Evolutionary conservation across 2,888 invertebrate genomes (phyloP).

Genomic region (Orthosia incerta): DNA sequence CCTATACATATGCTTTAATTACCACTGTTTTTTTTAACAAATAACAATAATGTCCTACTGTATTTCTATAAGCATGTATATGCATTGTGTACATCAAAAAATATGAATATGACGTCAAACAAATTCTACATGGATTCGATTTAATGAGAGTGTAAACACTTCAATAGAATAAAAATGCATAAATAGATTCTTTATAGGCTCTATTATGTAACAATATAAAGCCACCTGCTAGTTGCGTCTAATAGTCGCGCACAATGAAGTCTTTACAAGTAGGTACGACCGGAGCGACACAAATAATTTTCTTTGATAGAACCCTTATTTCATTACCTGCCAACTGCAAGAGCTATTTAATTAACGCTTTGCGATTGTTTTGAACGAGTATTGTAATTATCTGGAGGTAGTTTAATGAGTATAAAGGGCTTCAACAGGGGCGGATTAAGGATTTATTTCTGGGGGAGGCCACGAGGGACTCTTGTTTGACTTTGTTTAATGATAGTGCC

Average conservation of each 20-base stretch:
- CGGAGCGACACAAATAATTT: constrained; percentile 24
- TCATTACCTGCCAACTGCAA: constrained; percentile 25
- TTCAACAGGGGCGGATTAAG: no score
- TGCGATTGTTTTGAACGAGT: constrained; percentile 30
- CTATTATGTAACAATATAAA: constrained; percentile 10
- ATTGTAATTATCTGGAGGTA: background rate
- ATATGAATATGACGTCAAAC: no score
- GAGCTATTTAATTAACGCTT: constrained; percentile 28
- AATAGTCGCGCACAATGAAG: constrained; percentile 27
- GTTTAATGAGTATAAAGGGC: background rate
- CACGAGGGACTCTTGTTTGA: no score
- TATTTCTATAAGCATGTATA: no score
- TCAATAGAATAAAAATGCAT: background rate
- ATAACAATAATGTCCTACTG: no score
- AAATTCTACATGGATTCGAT: no score
- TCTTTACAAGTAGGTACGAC: constrained; percentile 16
- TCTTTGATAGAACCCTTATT: constrained; percentile 35
- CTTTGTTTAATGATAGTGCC: no score
- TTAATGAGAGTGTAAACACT: background rate
- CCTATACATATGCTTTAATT: no score
- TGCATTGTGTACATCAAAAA: no score
- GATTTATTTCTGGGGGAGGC: no score
- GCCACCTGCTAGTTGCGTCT: background rate
- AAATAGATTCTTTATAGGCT: background rate
- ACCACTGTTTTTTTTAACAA: no score